phyloP scores from a whole-genome alignment of 2,113 vertebrate species.

The Xenopus borealis region DNA sequence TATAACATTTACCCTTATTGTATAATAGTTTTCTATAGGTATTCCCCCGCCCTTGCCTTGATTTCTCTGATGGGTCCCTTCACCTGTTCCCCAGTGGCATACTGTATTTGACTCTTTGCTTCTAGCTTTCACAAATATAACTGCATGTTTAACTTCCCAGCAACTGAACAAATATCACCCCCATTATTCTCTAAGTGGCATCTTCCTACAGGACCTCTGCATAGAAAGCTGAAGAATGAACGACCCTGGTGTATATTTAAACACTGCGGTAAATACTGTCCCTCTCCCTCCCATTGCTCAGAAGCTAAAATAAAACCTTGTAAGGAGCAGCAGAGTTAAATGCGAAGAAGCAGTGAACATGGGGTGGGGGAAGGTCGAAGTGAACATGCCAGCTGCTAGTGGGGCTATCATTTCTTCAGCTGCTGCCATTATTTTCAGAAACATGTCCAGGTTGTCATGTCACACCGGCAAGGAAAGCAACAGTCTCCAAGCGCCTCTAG shows the following conservation, averaged over 20 bases:
- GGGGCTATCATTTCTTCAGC: constrained; percentile 44
- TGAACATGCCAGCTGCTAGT: constrained; percentile 34
- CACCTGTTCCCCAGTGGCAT: too few relatives aligned
- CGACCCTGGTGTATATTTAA: constrained; percentile 40
- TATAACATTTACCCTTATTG: too few relatives aligned
- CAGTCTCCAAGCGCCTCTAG: constrained; percentile 3
- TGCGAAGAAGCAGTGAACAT: constrained; percentile 30
- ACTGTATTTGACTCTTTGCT: too few relatives aligned
- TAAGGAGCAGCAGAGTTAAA: constrained; percentile 39
- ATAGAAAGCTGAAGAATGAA: constrained; percentile 27
- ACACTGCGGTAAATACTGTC: constrained; percentile 25
- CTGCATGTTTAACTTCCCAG: too few relatives aligned
- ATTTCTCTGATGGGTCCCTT: too few relatives aligned
- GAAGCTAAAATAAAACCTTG: constrained; percentile 42
- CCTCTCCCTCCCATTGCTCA: constrained; percentile 13
- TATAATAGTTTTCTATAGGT: too few relatives aligned
- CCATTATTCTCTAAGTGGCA: background rate
- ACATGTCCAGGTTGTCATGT: constrained; percentile 38
- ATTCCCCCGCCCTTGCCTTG: too few relatives aligned
- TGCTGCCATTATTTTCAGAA: constrained; percentile 45
- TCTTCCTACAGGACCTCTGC: constrained; percentile 8
- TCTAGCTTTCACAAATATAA: too few relatives aligned
- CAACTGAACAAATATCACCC: background rate
- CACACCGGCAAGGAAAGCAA: constrained; percentile 25
- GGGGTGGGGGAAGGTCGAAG: constrained; percentile 37